Percentiles rank a stretch among this genome's conserved stretches.
phyloP scores from a whole-genome alignment of 2,888 invertebrate species.

The Strigamia maritima region DNA sequence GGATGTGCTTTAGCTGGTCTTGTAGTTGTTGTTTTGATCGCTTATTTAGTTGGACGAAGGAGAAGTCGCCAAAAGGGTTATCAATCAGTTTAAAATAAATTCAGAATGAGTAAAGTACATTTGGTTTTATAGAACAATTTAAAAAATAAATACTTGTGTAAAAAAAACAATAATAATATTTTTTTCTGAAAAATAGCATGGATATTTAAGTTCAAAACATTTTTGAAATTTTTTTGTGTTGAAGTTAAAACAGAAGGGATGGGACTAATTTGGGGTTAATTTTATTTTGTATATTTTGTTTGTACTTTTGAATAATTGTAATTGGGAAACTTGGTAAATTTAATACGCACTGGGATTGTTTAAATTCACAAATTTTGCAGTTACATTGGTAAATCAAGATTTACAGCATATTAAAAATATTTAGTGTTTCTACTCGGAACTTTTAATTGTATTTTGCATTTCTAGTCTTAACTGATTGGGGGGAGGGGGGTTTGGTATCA shows the following conservation, averaged over 20 bases:
- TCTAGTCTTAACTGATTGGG: not conserved
- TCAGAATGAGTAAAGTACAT: not conserved
- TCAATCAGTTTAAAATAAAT: constrained; percentile 69
- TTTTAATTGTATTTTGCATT: not conserved
- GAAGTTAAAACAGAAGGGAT: not conserved
- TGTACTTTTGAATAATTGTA: not conserved
- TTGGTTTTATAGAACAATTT: not conserved
- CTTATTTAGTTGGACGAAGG: constrained; percentile 87
- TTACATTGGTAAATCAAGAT: not conserved
- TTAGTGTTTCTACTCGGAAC: not conserved
- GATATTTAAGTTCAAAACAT: not conserved
- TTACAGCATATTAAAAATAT: not conserved
- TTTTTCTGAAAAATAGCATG: not conserved
- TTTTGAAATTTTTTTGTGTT: not conserved
- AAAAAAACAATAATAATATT: not conserved
- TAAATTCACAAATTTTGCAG: not conserved
- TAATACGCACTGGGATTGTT: not conserved
- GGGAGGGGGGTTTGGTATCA: not conserved
- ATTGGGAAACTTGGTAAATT: not conserved
- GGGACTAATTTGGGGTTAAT: not conserved
- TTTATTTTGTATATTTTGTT: constrained; percentile 18
- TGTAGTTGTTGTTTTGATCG: constrained; percentile 84
- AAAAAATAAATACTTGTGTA: not conserved
- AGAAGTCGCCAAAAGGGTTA: constrained; percentile 79
- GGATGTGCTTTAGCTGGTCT: constrained; percentile 87